Base-by-base conservation (phyloP, 2,888 invertebrate species). In the Hydrotaea cyrtoneurina region DNA sequence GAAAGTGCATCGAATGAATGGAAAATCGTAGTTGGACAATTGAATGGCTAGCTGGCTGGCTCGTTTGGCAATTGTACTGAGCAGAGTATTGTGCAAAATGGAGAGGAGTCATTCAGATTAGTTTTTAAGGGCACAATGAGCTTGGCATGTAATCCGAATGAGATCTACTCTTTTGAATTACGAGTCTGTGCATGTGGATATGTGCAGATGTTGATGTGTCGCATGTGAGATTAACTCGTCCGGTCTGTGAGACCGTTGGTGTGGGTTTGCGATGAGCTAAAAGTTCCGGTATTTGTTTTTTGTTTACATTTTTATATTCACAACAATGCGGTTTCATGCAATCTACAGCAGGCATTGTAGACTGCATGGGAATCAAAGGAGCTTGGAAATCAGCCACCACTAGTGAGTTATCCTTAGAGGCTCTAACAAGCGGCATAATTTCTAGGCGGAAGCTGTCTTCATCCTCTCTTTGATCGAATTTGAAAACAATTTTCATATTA, bases 301-400 rank as follows among this genome's bases (percentile, higher is more conserved):
- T 86, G 86, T 86, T 86, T 86, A 86, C 82, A 81, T 84, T 77
- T 66, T 23, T 23, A 72, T 74, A 74, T 86, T 86, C 85, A 78
- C 59, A 82, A 82, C 81, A 83, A 53, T 15, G 11, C 39, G 39
- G 13, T 10, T 8, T 39, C 11, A n/a, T 50, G 15, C 39, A 55
- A 39, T 43, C 17, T 79, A 66, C 59, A 46, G 17, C 1, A 10
- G 11, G 26, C 50, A 55, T 7, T 13, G 15, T 39, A 39, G 39
- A 11, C 11, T 8, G 39, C 39, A 10, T 31, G 31, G 31, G 31
- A n/a, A n/a, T n/a, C 31, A 4, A 31, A 2, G 3, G 31, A 31
- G 31, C 31, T 4, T 31, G 26, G 11, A 31, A 36, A 36, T 7
- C 31, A 21, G 3, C 19, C 55, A 31, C 31, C n/a, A n/a, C n/a